Conservation (phyloP, 2,113 vertebrate species). For the Oreotrochilus melanogaster region DNA sequence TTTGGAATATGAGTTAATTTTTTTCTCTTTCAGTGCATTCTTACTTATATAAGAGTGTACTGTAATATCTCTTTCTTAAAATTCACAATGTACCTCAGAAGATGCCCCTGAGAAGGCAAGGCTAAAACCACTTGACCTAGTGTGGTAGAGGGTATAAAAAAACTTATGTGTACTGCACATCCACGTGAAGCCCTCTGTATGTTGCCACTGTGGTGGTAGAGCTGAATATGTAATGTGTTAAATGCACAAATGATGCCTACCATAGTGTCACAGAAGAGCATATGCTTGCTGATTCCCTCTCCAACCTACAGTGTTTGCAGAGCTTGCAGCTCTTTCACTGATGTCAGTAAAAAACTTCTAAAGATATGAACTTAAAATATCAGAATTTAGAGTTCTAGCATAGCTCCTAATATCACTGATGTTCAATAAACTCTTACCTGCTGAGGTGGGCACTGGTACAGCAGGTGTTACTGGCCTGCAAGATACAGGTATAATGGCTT, state of each 20-base stretch:
- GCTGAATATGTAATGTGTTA: neutral
- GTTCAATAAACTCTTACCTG: conserved; percentile 52
- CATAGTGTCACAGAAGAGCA: neutral
- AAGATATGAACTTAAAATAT: neutral
- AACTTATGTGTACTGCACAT: neutral
- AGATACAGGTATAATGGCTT: conserved; percentile 83
- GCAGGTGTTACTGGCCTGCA: conserved; percentile 81
- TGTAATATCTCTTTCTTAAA: neutral
- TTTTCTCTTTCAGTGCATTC: neutral
- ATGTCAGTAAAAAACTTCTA: neutral
- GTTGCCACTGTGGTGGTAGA: neutral
- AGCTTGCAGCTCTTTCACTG: neutral
- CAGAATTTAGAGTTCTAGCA: neutral
- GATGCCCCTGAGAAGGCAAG: neutral
- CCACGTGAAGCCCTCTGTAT: neutral
- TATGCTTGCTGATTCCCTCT: neutral
- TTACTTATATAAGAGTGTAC: neutral
- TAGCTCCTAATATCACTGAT: neutral
- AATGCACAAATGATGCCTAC: neutral
- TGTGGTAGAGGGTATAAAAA: neutral
- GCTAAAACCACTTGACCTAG: neutral
- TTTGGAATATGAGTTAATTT: neutral
- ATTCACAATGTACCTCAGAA: neutral
- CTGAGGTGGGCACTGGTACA: conserved; percentile 38
- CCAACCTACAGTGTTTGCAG: neutral